phyloP scores from a whole-genome alignment of 2,113 vertebrate species.

The Dipodomys stephensi region DNA sequence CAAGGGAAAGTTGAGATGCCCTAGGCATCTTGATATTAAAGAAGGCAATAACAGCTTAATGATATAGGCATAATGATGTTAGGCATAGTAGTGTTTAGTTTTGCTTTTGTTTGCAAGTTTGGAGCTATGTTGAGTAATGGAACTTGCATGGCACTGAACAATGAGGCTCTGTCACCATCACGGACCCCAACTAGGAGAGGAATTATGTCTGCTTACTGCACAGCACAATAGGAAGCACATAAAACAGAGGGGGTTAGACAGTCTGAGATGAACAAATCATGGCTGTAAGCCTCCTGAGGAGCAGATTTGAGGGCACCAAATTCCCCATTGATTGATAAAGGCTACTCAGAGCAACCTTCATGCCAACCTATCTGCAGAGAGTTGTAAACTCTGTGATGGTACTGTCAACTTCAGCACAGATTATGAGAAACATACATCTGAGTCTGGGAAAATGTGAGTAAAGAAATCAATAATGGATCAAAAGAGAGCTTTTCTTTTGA shows the following conservation, averaged over 20 bases:
- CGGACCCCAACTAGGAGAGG: background rate
- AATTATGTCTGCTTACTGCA: background rate
- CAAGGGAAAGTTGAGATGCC: background rate
- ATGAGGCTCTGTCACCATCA: background rate
- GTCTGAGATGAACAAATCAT: background rate
- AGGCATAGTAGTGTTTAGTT: background rate
- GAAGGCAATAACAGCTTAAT: constrained; percentile 20
- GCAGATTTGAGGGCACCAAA: background rate
- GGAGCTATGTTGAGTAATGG: background rate
- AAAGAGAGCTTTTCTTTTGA: background rate
- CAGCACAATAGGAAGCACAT: background rate
- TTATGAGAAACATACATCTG: background rate
- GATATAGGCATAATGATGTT: background rate
- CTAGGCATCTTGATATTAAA: background rate
- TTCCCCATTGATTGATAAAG: background rate
- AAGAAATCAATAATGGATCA: background rate
- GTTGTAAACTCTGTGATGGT: background rate
- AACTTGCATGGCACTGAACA: background rate
- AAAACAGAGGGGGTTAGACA: background rate
- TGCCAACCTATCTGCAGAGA: background rate
- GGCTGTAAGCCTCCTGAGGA: background rate
- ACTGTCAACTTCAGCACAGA: background rate
- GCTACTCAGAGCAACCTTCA: background rate
- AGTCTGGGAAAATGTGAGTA: background rate
- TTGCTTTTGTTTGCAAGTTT: constrained; percentile 29